phyloP scores from a whole-genome alignment of 2,113 vertebrate genomes.

The Mormyrus lacerda region DNA sequence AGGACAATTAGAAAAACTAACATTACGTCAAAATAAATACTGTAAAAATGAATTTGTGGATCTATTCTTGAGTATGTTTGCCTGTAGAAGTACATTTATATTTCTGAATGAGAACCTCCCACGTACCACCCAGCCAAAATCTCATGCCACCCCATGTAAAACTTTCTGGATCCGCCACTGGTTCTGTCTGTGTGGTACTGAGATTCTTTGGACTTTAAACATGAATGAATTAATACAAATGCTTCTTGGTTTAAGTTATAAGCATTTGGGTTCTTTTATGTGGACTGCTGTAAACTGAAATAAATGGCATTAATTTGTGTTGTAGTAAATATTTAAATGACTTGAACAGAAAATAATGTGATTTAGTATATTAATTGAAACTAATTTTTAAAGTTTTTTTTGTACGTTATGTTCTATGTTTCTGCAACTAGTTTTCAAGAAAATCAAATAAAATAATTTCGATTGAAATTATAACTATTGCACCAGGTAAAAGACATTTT shows the following conservation, averaged over 20 bases:
- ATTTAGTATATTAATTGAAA: background rate
- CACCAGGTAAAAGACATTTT: background rate
- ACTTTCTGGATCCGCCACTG: background rate
- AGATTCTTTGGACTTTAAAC: background rate
- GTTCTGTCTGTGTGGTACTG: background rate
- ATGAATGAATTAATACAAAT: background rate
- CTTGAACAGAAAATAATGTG: background rate
- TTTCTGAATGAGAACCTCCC: background rate
- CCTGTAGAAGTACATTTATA: background rate
- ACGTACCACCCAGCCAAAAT: background rate
- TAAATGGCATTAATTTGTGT: background rate
- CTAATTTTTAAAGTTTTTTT: background rate
- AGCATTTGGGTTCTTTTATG: background rate
- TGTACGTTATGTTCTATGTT: background rate
- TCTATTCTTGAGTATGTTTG: too few species aligned
- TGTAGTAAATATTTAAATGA: background rate
- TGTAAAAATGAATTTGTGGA: background rate
- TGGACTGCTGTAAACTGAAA: background rate
- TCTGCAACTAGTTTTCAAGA: background rate
- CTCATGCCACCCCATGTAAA: background rate
- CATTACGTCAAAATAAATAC: background rate
- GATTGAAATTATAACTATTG: background rate
- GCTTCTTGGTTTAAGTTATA: background rate
- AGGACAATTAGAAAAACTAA: background rate
- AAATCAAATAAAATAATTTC: background rate